These are phyloP conservation scores for Therioaphis trifolii DNA, from an alignment of 2,888 invertebrate species.

Conservation along the genomic window DNA sequence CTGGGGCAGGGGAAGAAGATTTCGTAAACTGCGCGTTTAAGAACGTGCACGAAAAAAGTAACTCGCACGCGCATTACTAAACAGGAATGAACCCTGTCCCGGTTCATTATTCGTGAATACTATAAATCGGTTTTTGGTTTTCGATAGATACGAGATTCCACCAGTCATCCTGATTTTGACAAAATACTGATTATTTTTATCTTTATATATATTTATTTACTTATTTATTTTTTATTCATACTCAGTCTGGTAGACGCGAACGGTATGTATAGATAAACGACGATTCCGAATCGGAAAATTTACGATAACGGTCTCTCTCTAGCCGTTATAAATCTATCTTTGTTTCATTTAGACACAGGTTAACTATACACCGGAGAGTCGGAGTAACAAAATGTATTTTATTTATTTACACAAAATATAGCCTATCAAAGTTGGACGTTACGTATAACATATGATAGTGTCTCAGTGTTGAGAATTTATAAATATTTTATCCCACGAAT, in stretches of 20 bases:
- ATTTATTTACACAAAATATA: constrained; percentile 13
- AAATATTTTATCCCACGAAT: not conserved
- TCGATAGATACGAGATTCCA: not conserved
- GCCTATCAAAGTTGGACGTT: no score
- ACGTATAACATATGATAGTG: no score
- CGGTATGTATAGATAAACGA: constrained; percentile 3
- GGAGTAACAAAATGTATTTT: not conserved
- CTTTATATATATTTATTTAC: no score
- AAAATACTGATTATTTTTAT: no score
- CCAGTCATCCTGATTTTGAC: not conserved
- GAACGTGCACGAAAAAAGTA: not conserved
- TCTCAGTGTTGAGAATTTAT: not conserved
- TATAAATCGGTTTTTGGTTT: constrained; percentile 24
- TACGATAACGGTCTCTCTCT: constrained; percentile 6
- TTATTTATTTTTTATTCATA: no score
- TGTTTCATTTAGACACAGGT: not conserved
- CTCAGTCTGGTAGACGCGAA: not conserved
- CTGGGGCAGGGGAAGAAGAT: not conserved
- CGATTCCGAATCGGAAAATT: constrained; percentile 32
- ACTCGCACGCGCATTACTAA: not conserved
- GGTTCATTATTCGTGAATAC: constrained; percentile 26
- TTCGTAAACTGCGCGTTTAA: not conserved
- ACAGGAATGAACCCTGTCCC: not conserved
- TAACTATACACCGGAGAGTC: not conserved
- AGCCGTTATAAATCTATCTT: constrained; percentile 5